These are phyloP conservation scores for Hartigia nigra DNA, from an alignment of 2,888 invertebrate genomes.

Conservation along the genomic window DNA sequence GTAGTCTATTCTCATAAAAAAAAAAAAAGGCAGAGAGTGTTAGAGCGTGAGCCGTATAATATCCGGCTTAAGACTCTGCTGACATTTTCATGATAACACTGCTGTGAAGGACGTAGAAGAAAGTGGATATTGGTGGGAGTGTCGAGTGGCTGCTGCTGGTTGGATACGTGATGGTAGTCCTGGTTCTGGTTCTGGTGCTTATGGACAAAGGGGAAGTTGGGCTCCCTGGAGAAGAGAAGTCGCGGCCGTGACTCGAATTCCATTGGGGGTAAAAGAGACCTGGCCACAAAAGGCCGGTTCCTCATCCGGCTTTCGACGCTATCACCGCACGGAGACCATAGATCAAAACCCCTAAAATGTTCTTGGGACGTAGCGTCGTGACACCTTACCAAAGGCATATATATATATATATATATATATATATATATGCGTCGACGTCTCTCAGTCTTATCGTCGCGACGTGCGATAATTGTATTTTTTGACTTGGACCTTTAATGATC, in stretches of 20 bases:
- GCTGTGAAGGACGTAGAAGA: slow-evolving; percentile 1
- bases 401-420: not conserved
- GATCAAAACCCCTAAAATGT: slow-evolving; percentile 38
- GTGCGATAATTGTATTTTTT: not conserved
- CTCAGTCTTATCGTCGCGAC: not conserved
- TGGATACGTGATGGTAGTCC: not conserved
- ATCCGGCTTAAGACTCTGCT: slow-evolving; percentile 8
- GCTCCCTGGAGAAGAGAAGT: slow-evolving; percentile 6
- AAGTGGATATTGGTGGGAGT: slow-evolving; percentile 3
- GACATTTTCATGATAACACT: slow-evolving; percentile 6
- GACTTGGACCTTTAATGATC: not conserved
- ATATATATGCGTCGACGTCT: not conserved
- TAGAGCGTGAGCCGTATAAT: not conserved
- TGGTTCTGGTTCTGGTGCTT: not conserved
- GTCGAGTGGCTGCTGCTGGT: not conserved
- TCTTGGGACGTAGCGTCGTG: slow-evolving; percentile 26
- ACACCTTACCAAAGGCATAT: not conserved
- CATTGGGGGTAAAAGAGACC: not conserved
- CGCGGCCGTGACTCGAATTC: slow-evolving; percentile 8
- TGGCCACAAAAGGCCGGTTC: slow-evolving; percentile 11
- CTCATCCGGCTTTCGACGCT: slow-evolving; percentile 15
- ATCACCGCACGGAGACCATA: slow-evolving; percentile 15
- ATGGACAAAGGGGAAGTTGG: not conserved
- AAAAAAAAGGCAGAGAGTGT: not conserved
- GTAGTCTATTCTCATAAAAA: not conserved